Evolutionary conservation across 2,113 vertebrate genomes (phyloP), one percentile per base, ranked within the genome.

Genomic region (Piliocolobus tephrosceles): DNA sequence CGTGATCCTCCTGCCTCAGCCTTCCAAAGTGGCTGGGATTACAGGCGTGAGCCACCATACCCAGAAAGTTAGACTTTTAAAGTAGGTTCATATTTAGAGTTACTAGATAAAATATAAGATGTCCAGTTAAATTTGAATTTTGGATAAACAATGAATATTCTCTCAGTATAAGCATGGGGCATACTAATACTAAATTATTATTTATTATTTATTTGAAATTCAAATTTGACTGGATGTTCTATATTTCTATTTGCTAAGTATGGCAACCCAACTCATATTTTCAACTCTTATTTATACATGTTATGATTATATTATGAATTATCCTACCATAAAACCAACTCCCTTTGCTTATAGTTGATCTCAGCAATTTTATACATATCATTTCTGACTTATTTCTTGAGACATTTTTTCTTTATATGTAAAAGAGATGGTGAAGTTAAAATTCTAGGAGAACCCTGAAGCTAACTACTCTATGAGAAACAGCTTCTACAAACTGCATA

Each of bases 401-500:
- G 82, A 32, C 17, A 80, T 97, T 96, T 76, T 78, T 79, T 79
- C 40, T 94, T 90, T 64, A 52, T 75, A 38, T 58, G 76, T 75
- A 83, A 45, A 96, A 90, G 23, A 10, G 35, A 90, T 98, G 97
- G 97, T 80, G 38, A 91, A 91, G 94, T 96, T 98, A 98, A 98
- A 97, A 96, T 81, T 95, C 92, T 92, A 66, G 87, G 90, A 95
- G 96, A 97, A 95, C 72, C 95, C 87, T 94, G 50, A 89, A 98
- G 84, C 97, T 87, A 96, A 88, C 58, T 90, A 66, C 32, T 87
- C 23, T 95, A 78, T 98, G 97, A 98, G 83, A 96, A 96, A 91
- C 83, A 97, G 76, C 32, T 84, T 95, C 83, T 30, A 94, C 94
- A 81, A 96, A 95, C 72, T 97, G 85, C 0, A 1, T 75, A 97